These are phyloP conservation scores for Calidris pygmaea DNA, from an alignment of 2,113 vertebrate genomes.

Conservation along the genomic window DNA sequence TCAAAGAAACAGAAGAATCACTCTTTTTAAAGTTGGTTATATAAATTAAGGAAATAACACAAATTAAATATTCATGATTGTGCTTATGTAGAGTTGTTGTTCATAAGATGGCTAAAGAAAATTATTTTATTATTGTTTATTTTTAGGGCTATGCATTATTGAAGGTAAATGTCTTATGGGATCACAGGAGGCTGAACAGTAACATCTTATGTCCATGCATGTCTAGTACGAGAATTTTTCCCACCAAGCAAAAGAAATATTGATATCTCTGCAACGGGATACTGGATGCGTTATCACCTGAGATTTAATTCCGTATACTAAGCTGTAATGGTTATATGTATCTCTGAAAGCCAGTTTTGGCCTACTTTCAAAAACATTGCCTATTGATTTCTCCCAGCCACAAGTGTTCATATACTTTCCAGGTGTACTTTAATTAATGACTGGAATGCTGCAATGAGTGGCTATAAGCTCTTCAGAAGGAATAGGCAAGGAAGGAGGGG, in stretches of 20 bases:
- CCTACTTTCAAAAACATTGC: neutral
- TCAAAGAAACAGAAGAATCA: neutral
- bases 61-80: neutral
- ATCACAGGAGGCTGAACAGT: neutral
- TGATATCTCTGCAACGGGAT: neutral
- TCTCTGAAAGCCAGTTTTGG: neutral
- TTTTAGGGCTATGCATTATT: neutral
- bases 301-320: neutral
- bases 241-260: neutral
- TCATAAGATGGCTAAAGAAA: neutral
- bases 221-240: neutral
- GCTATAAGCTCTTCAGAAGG: no score
- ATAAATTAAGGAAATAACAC: neutral
- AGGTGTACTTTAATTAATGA: neutral
- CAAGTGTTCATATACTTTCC: neutral
- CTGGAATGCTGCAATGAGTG: no score
- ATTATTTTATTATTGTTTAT: neutral
- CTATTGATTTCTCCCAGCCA: neutral
- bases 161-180: neutral
- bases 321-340: neutral
- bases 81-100: neutral
- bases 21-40: neutral
- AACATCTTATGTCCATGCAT: neutral
- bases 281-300: neutral
- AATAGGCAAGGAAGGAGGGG: no score